Conservation (phyloP, 1,140 invertebrate genomes). For the Leptinotarsa lineolata region DNA sequence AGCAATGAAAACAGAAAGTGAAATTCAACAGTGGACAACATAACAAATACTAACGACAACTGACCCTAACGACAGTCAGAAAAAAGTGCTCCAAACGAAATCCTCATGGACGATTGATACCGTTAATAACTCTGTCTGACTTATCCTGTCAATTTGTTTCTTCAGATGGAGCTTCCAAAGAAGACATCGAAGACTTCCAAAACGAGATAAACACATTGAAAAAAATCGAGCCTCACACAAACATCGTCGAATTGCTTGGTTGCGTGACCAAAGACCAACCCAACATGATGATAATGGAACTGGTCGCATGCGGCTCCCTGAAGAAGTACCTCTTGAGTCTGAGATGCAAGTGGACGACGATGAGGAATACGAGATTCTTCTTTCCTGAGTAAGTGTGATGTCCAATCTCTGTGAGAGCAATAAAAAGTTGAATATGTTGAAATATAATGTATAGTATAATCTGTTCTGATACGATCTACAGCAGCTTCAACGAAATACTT, state of each 20-base stretch:
- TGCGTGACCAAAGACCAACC: constrained; percentile 74
- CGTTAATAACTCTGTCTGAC: background rate
- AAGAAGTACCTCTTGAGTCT: constrained; percentile 57
- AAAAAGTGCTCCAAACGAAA: no score
- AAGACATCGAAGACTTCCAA: constrained; percentile 70
- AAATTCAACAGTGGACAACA: no score
- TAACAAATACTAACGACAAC: no score
- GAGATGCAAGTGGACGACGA: constrained; percentile 47
- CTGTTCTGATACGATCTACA: no score
- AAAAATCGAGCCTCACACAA: constrained; percentile 72
- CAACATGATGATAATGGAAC: constrained; percentile 78
- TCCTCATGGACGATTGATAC: no score
- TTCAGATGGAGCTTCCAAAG: constrained; percentile 58
- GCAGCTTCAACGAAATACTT: no score
- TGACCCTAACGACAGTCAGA: no score
- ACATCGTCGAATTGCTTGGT: constrained; percentile 78
- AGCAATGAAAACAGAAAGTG: no score
- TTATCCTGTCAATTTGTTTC: constrained; percentile 14
- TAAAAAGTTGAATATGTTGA: no score
- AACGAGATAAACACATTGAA: constrained; percentile 82
- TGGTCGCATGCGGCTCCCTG: constrained; percentile 77
- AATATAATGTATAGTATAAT: no score
- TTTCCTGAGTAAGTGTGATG: constrained; percentile 42
- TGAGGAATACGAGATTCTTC: constrained; percentile 36
- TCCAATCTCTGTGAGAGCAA: no score